Conservation (phyloP, 2,888 invertebrate species). For the Noctua janthe region DNA sequence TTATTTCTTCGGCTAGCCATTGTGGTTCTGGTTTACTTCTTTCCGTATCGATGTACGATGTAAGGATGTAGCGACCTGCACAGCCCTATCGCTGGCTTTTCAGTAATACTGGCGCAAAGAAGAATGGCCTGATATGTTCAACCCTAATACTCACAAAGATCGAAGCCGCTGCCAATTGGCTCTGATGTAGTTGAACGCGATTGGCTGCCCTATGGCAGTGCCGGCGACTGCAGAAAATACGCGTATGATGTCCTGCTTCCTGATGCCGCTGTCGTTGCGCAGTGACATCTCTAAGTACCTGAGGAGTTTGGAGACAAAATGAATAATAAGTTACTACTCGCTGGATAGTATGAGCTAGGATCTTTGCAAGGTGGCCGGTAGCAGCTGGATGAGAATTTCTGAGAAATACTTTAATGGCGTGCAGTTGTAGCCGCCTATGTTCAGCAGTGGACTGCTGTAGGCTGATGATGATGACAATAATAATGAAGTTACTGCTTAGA, state of each 20-base stretch:
- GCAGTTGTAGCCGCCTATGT: neutral
- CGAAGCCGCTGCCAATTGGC: conserved; percentile 94
- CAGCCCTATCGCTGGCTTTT: neutral
- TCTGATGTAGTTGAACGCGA: conserved; percentile 94
- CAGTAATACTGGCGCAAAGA: neutral
- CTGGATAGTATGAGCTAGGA: too few relatives aligned
- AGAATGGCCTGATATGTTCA: neutral
- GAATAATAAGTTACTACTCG: neutral
- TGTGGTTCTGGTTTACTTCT: neutral
- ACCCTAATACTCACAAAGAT: conserved; percentile 92
- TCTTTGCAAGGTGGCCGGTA: neutral
- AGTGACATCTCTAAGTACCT: conserved; percentile 94
- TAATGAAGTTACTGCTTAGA: neutral
- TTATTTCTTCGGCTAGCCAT: too few relatives aligned
- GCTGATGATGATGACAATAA: neutral
- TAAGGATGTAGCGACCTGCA: neutral
- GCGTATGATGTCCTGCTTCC: conserved; percentile 95
- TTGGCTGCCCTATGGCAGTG: conserved; percentile 94
- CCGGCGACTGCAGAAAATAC: conserved; percentile 94
- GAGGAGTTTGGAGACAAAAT: conserved; percentile 34
- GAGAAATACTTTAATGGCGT: neutral
- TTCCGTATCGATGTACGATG: neutral
- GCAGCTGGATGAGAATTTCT: neutral
- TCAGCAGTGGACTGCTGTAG: neutral
- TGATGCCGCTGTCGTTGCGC: conserved; percentile 93